phyloP scores from a whole-genome alignment of 2,113 vertebrate genomes.

The Guaruba guarouba region DNA sequence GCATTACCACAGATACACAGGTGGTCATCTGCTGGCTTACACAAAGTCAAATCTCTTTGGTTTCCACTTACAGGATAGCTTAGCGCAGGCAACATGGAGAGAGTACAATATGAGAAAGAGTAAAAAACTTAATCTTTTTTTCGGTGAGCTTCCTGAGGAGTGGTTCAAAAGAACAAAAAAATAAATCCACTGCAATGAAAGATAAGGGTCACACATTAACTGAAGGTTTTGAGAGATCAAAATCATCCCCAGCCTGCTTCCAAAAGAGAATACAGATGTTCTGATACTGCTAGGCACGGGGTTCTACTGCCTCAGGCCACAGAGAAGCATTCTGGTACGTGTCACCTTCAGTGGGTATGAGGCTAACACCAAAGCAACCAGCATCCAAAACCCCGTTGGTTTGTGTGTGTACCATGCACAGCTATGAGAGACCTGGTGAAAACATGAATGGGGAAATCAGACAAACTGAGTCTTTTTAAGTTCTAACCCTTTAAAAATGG shows the following conservation, averaged over 20 bases:
- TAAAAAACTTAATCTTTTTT: neutral
- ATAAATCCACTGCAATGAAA: neutral
- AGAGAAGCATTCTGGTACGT: neutral
- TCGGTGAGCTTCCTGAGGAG: neutral
- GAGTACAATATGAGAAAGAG: neutral
- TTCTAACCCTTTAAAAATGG: neutral
- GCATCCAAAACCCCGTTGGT: neutral
- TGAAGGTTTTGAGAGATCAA: neutral
- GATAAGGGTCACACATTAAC: neutral
- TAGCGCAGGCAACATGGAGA: neutral
- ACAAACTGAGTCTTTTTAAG: neutral
- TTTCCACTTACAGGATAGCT: neutral
- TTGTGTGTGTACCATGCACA: accelerated
- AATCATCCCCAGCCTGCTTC: neutral
- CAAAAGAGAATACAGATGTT: neutral
- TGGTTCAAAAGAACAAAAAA: neutral
- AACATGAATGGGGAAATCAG: neutral
- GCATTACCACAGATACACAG: neutral
- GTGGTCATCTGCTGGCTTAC: neutral
- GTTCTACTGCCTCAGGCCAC: neutral
- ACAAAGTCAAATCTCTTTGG: neutral
- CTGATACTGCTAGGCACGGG: neutral
- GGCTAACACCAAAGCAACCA: neutral
- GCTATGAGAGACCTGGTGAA: neutral
- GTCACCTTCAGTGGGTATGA: neutral